Evolutionary conservation across 2,888 invertebrate genomes (phyloP), one percentile per base, ranked within the genome.

Genomic region (Ichneumoninae sp.): DNA sequence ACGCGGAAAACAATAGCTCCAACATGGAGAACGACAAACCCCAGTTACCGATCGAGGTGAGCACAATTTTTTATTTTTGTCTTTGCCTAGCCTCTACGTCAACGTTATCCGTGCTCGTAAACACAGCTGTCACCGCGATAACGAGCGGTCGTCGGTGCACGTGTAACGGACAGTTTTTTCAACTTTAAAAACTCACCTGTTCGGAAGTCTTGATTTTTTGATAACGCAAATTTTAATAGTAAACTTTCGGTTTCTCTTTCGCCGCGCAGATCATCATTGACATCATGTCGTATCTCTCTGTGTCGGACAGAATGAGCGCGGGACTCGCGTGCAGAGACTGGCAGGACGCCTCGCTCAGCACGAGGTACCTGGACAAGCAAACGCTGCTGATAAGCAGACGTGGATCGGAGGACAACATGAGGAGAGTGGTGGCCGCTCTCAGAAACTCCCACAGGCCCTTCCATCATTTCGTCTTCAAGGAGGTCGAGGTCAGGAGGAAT

Each of bases 331-430:
- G 96, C 90, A 94, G 93, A 22, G 94, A 95, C 0, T 97, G 97
- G 96, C 95, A 96, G 86, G 94, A 95, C 84, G 97, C 96, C 16
- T 95, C 96, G 6, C 95, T 96, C 89, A 95, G 96, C 89, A 93
- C 93, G 1, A 94, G 95, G 85, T 95, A 95, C 84, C 95, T 95
- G 88, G 92, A 95, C 82, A 95, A 95, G 78, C 95, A 95, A 92
- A 93, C 94, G 44, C 94, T 95, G 66, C 91, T 95, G 52, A 94
- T 95, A 82, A 94, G 94, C 83, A 94, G 94, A 91, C 90, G 94
- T 82, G 89, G 92, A 76, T 89, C 94, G 30, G 94, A 93, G 88
- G 94, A 95, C 87, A 94, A 90, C 75, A 77, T 91, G 13, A 87
- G 88, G 80, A 94, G 94, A 71, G 94, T 94, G 22, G 89, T 94